Evolutionary conservation across 1,140 invertebrate genomes (phyloP).

Genomic region (Triops longicaudatus): DNA sequence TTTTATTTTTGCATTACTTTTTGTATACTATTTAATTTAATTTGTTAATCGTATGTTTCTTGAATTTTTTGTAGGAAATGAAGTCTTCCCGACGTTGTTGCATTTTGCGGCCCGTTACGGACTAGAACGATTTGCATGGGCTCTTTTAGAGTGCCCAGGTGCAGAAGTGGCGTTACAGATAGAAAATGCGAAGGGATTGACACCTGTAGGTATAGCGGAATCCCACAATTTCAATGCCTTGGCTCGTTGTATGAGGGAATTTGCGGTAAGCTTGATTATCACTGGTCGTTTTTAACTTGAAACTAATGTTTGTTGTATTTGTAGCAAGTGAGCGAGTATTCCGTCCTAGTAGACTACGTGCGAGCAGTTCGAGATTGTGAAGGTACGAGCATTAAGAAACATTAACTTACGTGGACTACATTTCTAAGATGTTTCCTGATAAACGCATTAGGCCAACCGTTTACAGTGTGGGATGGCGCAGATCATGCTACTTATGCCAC

Average conservation of each 20-base stretch:
- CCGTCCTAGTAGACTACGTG: neutral
- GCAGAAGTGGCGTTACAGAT: conserved; percentile 68
- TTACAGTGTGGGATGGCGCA: neutral
- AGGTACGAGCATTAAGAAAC: neutral
- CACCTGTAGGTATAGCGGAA: conserved; percentile 69
- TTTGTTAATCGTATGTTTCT: too few relatives aligned
- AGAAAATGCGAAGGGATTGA: conserved; percentile 63
- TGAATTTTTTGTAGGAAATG: conserved; percentile 49
- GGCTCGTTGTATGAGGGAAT: conserved; percentile 61
- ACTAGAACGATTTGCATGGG: conserved; percentile 67
- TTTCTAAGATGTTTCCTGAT: neutral
- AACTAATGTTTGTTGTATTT: neutral
- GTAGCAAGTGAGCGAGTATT: neutral
- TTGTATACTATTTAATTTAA: neutral
- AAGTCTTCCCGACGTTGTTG: conserved; percentile 75
- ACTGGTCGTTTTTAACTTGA: neutral
- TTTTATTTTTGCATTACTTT: conserved; percentile 17
- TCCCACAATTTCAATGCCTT: conserved; percentile 57
- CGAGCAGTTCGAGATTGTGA: neutral
- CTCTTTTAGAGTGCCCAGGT: conserved; percentile 72
- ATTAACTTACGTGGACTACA: neutral
- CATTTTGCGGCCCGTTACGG: conserved; percentile 82
- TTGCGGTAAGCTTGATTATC: conserved; percentile 49
- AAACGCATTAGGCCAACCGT: neutral
- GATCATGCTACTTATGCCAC: neutral